Evolutionary conservation across 2,888 invertebrate species (phyloP).

Genomic region (Habrosyne pyritoides): DNA sequence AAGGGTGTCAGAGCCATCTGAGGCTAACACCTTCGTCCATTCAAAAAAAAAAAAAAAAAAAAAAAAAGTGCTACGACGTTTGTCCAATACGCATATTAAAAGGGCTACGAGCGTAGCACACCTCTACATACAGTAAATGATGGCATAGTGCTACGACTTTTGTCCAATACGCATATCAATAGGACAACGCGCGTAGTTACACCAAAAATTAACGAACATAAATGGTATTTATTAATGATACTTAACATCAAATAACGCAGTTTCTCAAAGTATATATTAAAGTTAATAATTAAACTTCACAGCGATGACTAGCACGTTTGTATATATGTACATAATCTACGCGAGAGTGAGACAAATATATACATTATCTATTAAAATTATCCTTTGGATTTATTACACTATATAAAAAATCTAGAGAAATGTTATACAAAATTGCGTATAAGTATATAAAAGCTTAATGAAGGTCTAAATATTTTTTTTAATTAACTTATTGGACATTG

Average conservation of each 20-base stretch:
- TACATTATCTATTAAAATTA: background rate
- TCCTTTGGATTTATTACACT: background rate
- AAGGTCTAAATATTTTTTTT: background rate
- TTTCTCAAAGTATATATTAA: background rate
- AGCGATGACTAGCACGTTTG: background rate
- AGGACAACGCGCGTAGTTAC: background rate
- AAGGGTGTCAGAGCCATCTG: no score
- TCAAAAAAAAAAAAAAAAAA: no score
- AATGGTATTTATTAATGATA: background rate
- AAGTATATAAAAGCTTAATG: background rate
- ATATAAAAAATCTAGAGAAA: background rate
- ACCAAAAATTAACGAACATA: no score
- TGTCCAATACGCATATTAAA: no score
- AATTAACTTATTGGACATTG: background rate
- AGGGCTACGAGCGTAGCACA: no score
- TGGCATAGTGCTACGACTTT: no score
- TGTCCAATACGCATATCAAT: no score
- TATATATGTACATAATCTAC: background rate
- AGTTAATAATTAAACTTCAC: background rate
- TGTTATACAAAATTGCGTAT: background rate
- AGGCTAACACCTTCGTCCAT: no score
- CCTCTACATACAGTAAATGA: no score
- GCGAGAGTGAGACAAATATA: conserved; percentile 1
- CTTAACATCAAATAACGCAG: background rate
- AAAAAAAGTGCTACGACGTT: no score